A percentile compares a stretch with the other conserved stretches of the same genome.
Evolutionary conservation across 2,888 invertebrate genomes (phyloP).

Genomic region (Lucinisca nassula): DNA sequence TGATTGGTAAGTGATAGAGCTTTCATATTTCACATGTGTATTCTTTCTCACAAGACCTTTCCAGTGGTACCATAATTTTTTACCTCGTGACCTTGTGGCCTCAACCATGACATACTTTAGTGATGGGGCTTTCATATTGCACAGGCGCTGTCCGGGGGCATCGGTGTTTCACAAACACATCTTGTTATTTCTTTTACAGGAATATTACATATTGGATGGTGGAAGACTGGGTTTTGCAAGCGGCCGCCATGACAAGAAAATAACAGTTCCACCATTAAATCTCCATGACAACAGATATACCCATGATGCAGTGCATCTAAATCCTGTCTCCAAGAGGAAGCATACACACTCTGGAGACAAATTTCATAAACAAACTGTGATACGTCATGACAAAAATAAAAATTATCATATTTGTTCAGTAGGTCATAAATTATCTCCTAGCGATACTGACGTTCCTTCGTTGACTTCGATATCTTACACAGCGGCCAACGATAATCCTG

Average conservation of each 20-base stretch:
- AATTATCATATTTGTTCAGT: neutral
- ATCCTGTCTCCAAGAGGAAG: neutral
- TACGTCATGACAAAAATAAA: neutral
- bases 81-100: no score
- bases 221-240: neutral
- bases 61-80: no score
- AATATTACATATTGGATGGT: neutral
- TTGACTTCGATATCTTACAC: conserved; percentile 50
- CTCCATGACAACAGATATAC: conserved; percentile 6
- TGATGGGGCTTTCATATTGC: no score
- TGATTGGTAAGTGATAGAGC: no score
- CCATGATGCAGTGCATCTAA: neutral
- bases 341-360: neutral
- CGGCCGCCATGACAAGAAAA: conserved; percentile 19
- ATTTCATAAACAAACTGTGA: neutral
- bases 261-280: neutral
- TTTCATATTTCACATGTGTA: no score
- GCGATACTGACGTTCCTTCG: conserved; percentile 23
- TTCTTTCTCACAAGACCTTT: no score
- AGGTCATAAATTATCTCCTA: neutral
- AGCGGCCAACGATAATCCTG: neutral
- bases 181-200: no score
- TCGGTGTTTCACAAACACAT: no score
- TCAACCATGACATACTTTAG: no score
- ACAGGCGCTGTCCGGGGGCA: no score